These are phyloP conservation scores for Ptilonorhynchus violaceus DNA, from an alignment of 2,113 vertebrate genomes.

Conservation along the genomic window DNA sequence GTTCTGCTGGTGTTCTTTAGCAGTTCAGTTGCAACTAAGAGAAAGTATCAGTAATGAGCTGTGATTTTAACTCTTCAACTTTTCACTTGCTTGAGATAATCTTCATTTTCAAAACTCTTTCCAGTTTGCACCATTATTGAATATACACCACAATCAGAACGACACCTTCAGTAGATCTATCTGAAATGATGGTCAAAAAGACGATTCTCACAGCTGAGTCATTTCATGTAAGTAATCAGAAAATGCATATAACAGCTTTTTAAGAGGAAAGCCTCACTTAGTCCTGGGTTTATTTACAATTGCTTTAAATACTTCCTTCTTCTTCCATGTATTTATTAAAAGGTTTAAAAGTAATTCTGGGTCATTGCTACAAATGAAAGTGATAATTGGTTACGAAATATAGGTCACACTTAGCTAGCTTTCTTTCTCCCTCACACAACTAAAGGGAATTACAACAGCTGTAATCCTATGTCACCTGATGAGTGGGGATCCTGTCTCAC, in stretches of 20 bases:
- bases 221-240: not conserved
- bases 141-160: not conserved
- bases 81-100: not conserved
- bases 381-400: not conserved
- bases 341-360: not conserved
- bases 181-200: not conserved
- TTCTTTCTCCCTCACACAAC: not conserved
- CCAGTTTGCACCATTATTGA: not conserved
- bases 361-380: not conserved
- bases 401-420: not conserved
- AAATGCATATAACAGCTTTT: not conserved
- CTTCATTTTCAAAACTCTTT: not conserved
- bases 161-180: not conserved
- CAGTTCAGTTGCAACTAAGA: not conserved
- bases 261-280: not conserved
- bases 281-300: not conserved
- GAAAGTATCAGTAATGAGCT: not conserved
- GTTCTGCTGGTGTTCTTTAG: not conserved
- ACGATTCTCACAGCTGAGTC: not conserved
- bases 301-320: not conserved
- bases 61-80: not conserved
- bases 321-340: not conserved
- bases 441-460: not conserved
- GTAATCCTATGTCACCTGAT: not conserved
- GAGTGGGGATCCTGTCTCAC: not conserved